Evolutionary conservation across 2,113 vertebrate genomes (phyloP).

Genomic region (Naja naja): DNA sequence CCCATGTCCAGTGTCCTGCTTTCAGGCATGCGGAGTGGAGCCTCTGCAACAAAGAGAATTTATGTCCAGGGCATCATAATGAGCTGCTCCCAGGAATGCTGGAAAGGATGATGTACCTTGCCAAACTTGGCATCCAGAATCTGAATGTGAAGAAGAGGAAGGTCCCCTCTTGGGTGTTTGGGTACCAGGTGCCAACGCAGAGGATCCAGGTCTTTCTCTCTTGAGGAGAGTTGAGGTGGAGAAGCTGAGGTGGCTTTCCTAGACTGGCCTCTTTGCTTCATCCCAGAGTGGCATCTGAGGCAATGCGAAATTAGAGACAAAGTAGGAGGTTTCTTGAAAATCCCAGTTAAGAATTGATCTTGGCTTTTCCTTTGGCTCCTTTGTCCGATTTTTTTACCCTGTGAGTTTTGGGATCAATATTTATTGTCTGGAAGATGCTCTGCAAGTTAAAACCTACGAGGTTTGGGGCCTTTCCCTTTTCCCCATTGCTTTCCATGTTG

Average conservation of each 20-base stretch:
- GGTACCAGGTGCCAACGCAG: background rate
- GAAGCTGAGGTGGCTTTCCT: background rate
- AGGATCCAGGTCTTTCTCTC: background rate
- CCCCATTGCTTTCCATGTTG: background rate
- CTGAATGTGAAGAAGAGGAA: background rate
- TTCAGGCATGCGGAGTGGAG: background rate
- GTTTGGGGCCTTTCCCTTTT: background rate
- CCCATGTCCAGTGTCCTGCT: background rate
- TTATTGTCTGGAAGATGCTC: background rate
- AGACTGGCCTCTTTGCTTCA: background rate
- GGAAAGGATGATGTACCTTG: too few relatives aligned
- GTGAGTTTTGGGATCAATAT: background rate
- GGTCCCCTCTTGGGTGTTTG: background rate
- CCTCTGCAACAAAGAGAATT: background rate
- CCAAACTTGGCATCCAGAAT: background rate
- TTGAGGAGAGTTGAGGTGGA: background rate
- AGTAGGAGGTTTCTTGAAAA: background rate
- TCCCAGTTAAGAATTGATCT: background rate
- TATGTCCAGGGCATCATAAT: background rate
- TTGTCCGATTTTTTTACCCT: background rate
- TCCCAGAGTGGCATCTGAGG: background rate
- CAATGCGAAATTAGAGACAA: background rate
- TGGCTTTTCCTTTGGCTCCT: background rate
- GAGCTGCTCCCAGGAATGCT: background rate
- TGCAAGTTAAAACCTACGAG: background rate